A percentile compares a stretch with the other conserved stretches of the same genome.
Evolutionary conservation across 2,888 invertebrate species (phyloP).

Genomic region (Chesias legatella): DNA sequence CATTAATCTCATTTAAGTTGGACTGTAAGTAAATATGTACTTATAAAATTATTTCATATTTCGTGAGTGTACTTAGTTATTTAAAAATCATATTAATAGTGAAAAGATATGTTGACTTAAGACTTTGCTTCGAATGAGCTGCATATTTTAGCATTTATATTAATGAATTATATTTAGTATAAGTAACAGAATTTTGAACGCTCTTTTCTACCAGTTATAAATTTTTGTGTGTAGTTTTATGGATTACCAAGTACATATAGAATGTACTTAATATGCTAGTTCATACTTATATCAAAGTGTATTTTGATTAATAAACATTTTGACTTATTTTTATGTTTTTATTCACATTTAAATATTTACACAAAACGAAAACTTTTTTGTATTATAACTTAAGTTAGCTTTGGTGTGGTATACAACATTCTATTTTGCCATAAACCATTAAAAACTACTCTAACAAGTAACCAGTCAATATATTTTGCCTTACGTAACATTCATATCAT

Average conservation of each 20-base stretch:
- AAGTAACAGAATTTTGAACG: no score
- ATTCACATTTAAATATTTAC: conserved; percentile 1
- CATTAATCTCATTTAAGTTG: no score
- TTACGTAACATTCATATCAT: no score
- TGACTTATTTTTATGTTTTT: neutral
- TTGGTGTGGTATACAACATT: no score
- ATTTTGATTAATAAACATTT: conserved; percentile 13
- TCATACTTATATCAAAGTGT: conserved; percentile 19
- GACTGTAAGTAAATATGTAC: no score
- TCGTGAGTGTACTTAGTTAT: neutral
- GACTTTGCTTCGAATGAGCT: neutral
- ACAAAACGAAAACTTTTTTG: neutral
- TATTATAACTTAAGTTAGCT: no score
- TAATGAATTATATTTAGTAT: no score
- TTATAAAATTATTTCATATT: no score
- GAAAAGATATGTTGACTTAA: neutral
- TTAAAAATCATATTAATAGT: neutral
- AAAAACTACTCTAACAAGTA: no score
- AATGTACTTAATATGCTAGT: conserved; percentile 2
- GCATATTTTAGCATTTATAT: conserved; percentile 8
- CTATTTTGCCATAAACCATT: no score
- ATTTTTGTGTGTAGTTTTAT: conserved; percentile 16
- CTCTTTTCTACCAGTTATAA: no score
- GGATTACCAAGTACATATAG: neutral
- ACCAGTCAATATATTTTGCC: no score